These are phyloP conservation scores for Sphaeridia pumilis DNA, from an alignment of 2,888 invertebrate genomes.

Conservation along the genomic window DNA sequence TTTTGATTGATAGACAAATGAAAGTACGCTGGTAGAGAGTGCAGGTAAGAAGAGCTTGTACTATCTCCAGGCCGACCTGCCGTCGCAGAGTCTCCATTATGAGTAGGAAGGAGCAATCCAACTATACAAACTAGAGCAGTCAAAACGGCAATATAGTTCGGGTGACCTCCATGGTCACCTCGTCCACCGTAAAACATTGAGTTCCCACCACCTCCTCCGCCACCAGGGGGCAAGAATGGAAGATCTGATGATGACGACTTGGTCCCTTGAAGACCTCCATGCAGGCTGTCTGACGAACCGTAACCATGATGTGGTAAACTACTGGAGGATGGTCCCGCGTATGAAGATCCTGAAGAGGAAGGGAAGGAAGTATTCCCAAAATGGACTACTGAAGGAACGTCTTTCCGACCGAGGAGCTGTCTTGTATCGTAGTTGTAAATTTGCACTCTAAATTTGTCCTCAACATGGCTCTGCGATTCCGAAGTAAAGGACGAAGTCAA, in stretches of 20 bases:
- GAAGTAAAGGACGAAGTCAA: constrained; percentile 23
- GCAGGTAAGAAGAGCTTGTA: background rate
- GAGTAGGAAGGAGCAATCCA: constrained; percentile 57
- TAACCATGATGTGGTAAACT: constrained; percentile 7
- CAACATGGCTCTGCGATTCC: constrained; percentile 15
- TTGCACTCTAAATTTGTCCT: constrained; percentile 33
- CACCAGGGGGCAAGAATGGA: constrained; percentile 12
- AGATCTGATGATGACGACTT: constrained; percentile 3
- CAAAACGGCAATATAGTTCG: constrained; percentile 45
- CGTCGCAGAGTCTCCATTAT: constrained; percentile 42
- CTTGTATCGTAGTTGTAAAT: constrained; percentile 11
- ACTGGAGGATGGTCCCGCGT: constrained; percentile 7
- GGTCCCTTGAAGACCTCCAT: background rate
- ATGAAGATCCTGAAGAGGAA: constrained; percentile 13
- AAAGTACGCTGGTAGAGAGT: constrained; percentile 51
- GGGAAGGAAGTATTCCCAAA: constrained; percentile 18
- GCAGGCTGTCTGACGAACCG: constrained; percentile 9
- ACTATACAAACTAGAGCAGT: constrained; percentile 56
- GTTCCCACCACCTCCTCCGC: constrained; percentile 3
- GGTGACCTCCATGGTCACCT: constrained; percentile 17
- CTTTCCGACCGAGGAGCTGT: constrained; percentile 17
- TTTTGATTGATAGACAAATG: constrained; percentile 61
- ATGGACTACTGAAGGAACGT: constrained; percentile 29
- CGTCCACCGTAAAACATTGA: background rate
- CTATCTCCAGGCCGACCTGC: background rate